phyloP scores from a whole-genome alignment of 2,797 vertebrate genomes.

The Siniperca scherzeri region DNA sequence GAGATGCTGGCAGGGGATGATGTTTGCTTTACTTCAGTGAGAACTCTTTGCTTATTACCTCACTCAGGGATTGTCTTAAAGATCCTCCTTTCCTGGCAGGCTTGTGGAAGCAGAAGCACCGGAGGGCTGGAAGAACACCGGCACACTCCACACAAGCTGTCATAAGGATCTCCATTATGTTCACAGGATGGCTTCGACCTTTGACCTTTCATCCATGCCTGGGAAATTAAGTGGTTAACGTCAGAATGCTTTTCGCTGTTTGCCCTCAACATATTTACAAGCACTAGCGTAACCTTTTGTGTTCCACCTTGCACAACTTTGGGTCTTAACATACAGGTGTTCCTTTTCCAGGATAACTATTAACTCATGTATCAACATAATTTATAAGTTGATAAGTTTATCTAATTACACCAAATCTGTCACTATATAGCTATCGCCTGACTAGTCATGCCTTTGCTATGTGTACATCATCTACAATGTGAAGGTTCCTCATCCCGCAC shows the following conservation, averaged over 20 bases:
- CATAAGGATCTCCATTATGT: neutral
- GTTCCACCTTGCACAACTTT: neutral
- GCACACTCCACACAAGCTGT: neutral
- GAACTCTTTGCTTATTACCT: conserved; percentile 50
- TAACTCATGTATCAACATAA: neutral
- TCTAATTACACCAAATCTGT: too few species aligned
- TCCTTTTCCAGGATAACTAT: conserved; percentile 13
- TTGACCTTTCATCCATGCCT: conserved; percentile 20
- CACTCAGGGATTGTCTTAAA: conserved; percentile 54
- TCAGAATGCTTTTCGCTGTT: neutral
- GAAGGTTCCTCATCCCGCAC: too few species aligned
- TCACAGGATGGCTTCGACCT: neutral
- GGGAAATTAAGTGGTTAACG: neutral
- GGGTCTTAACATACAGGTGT: neutral
- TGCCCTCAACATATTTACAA: neutral
- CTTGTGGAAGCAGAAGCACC: neutral
- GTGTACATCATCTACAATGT: too few species aligned
- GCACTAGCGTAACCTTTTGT: neutral
- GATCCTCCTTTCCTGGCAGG: conserved; percentile 38
- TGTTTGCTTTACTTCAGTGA: conserved; percentile 48
- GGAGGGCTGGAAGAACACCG: neutral
- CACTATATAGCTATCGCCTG: too few species aligned
- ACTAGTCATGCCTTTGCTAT: too few species aligned
- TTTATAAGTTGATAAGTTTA: too few species aligned
- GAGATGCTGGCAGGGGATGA: conserved; percentile 31